These are phyloP conservation scores for Stomatorhinus walkeri DNA, from an alignment of 2,797 vertebrate genomes.

Conservation along the genomic window DNA sequence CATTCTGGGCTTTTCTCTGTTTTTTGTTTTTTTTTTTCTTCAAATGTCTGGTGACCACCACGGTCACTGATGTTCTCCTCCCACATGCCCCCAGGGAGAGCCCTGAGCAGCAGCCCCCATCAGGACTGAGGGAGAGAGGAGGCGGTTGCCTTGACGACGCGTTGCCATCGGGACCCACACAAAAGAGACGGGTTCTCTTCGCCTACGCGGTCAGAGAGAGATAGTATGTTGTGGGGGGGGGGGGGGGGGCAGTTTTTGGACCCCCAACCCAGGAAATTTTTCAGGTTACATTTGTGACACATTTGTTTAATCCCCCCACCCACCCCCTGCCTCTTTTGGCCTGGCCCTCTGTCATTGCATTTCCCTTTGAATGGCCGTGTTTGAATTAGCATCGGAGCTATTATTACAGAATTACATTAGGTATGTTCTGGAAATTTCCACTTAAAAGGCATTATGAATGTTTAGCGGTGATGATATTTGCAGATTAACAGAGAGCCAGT, in stretches of 20 bases:
- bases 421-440: conserved; percentile 3
- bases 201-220: not conserved
- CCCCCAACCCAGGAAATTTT: not conserved
- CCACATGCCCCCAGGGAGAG: not conserved
- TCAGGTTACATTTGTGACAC: conserved; percentile 1
- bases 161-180: not conserved
- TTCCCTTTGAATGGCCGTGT: not conserved
- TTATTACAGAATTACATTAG: conserved; percentile 14
- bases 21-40: not conserved
- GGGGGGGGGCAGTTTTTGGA: not conserved
- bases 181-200: not conserved
- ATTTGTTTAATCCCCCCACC: not conserved
- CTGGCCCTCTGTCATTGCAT: not conserved
- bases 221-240: not conserved
- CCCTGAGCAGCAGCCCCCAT: not conserved
- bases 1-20: not conserved
- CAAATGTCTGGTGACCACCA: not conserved
- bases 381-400: not conserved
- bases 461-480: not conserved
- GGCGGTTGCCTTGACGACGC: not conserved
- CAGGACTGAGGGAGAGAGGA: not conserved
- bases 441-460: not conserved
- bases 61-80: not conserved
- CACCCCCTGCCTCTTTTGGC: not conserved
- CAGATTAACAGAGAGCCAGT: not conserved